Conservation (phyloP, 1,140 invertebrate genomes). For the Hormaphis cornu region DNA sequence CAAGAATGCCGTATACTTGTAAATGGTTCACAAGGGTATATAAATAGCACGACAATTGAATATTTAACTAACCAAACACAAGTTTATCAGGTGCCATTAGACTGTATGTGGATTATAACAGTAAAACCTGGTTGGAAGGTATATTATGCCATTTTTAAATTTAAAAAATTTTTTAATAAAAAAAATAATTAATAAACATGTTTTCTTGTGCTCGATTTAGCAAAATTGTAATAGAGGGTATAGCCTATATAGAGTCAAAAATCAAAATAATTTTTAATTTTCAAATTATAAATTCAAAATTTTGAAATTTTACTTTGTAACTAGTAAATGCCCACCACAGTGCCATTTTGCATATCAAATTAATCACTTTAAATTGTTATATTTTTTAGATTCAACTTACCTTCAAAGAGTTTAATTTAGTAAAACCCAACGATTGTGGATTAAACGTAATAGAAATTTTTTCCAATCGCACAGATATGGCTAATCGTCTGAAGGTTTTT, state of each 20-base stretch:
- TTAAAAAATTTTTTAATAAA: neutral
- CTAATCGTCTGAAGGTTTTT: constrained; percentile 55
- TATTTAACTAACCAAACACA: constrained; percentile 44
- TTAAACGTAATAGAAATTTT: constrained; percentile 72
- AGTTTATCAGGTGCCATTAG: constrained; percentile 52
- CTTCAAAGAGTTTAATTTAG: constrained; percentile 57
- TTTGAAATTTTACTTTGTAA: no score
- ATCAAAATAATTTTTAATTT: no score
- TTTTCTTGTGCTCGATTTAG: no score
- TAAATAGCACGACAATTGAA: constrained; percentile 49
- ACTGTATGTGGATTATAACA: constrained; percentile 71
- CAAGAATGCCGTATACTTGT: constrained; percentile 48
- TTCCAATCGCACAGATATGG: constrained; percentile 54
- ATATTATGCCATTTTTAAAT: constrained; percentile 22
- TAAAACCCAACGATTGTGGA: constrained; percentile 72
- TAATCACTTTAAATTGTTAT: neutral
- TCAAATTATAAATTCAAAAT: no score
- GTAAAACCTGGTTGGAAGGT: constrained; percentile 60
- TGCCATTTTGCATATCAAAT: no score
- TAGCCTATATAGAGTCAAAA: neutral
- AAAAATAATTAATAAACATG: no score
- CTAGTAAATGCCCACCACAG: no score
- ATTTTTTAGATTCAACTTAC: constrained; percentile 59
- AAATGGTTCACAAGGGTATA: constrained; percentile 45
- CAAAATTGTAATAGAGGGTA: no score